A percentile compares a stretch with the other conserved stretches of the same genome.
These are phyloP conservation scores for Oryzias javanicus DNA, from an alignment of 2,113 vertebrate genomes.

Conservation along the genomic window DNA sequence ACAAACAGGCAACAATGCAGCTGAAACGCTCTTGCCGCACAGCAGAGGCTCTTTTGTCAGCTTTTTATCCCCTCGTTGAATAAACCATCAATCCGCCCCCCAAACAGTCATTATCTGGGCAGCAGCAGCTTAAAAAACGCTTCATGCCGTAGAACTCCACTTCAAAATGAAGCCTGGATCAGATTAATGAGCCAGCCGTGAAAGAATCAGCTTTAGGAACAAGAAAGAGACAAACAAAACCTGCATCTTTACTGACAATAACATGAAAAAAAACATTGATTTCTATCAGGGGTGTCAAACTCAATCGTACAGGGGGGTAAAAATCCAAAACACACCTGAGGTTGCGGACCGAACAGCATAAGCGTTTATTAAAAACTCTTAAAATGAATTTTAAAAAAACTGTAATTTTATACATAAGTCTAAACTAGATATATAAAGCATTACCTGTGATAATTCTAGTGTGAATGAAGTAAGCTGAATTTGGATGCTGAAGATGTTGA, in stretches of 20 bases:
- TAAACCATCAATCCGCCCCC: background rate
- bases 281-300: too few relatives aligned
- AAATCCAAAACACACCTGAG: too few relatives aligned
- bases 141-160: background rate
- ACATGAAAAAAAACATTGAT: background rate
- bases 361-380: too few relatives aligned
- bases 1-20: slow-evolving; percentile 18
- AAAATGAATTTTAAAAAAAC: too few relatives aligned
- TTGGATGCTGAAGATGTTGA: too few relatives aligned
- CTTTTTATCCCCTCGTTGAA: slow-evolving; percentile 10
- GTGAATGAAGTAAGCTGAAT: too few relatives aligned
- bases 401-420: too few relatives aligned
- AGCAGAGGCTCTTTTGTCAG: background rate
- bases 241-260: background rate
- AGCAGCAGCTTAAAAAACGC: slow-evolving; percentile 9
- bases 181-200: slow-evolving; percentile 18
- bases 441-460: too few relatives aligned
- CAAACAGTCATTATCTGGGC: background rate
- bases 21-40: background rate
- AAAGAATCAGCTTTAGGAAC: slow-evolving; percentile 1
- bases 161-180: background rate
- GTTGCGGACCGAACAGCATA: too few relatives aligned
- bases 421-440: too few relatives aligned
- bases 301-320: too few relatives aligned
- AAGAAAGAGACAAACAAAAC: background rate